Evolutionary conservation across 1,140 invertebrate genomes (phyloP), one percentile per base, ranked within the genome.

Genomic region (Riptortus pedestris): DNA sequence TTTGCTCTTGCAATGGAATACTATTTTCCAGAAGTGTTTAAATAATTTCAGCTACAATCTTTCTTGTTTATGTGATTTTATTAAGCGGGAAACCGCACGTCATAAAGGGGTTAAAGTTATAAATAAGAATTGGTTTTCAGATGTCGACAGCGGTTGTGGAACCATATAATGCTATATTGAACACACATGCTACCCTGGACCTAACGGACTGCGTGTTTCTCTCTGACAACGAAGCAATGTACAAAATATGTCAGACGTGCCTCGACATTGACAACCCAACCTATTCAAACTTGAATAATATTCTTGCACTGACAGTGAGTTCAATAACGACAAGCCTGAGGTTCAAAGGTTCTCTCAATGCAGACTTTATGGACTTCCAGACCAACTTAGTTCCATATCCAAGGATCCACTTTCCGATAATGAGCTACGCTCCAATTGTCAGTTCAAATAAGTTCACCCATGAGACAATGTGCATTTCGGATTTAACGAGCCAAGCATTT

Each of bases 271-370:
- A 81, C 29, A 68, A 81, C 16, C 81, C 81, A 0, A 79, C 77
- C 4, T 82, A 82, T 68, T 81, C 79, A n/a, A 82, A 80, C 69
- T 69, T 83, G 52, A 81, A 82, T 67, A 71, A 80, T 38, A 70
- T 81, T 14, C 80, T 81, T 60, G 79, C 80, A 14, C 81, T 83
- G 70, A 64, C 66, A 58, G 77, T 81, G 11, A 77, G 75, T 28
- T 80, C 79, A 29, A 79, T 80, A 61, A 80, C 78, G 5, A 77
- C 74, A 67, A 70, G 71, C 3, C 71, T 82, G 0, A 72, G 82
- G 81, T 85, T 85, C 73, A 83, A 88, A 70, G 86, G 86, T 47
- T 83, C 85, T 3, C 74, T 89, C 12, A 90, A 87, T 69, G 80
- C 79, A 20, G 83, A 85, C 72, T 72, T 85, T 75, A 20, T 57